Evolutionary conservation across 2,797 vertebrate species (phyloP).

Genomic region (Argya squamiceps): DNA sequence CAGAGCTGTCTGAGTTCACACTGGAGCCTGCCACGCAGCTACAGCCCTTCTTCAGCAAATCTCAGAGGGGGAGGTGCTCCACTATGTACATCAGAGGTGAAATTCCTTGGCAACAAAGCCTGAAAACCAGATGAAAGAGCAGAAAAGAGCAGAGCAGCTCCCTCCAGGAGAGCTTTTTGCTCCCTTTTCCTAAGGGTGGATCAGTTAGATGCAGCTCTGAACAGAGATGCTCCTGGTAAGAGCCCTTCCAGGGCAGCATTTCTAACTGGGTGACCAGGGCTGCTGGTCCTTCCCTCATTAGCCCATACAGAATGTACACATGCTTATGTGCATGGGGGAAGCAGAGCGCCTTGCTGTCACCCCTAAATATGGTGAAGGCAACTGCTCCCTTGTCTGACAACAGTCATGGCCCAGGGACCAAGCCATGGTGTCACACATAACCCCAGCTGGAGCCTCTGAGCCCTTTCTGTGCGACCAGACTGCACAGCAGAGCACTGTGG

Average conservation of each 20-base stretch:
- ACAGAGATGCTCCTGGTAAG: fast-evolving
- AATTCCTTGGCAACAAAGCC: background rate
- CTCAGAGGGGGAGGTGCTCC: background rate
- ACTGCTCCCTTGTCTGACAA: background rate
- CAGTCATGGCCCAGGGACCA: too few relatives aligned
- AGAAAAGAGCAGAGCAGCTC: background rate
- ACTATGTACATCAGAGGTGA: fast-evolving
- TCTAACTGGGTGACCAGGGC: background rate
- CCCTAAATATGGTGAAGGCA: background rate
- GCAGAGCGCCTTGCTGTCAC: background rate
- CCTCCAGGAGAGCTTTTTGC: background rate
- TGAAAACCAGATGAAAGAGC: background rate
- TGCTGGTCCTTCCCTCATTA: background rate
- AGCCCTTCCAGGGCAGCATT: background rate
- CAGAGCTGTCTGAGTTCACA: background rate
- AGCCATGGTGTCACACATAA: fast-evolving
- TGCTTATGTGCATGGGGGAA: background rate
- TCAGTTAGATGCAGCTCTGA: background rate
- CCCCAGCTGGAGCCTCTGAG: background rate
- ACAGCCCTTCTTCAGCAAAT: fast-evolving
- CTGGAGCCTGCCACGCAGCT: background rate
- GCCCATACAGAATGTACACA: fast-evolving
- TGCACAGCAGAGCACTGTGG: fast-evolving
- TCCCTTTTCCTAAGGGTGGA: background rate
- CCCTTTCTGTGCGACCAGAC: fast-evolving